A percentile compares a stretch with the other conserved stretches of the same genome.
phyloP scores from a whole-genome alignment of 2,113 vertebrate genomes.

The Periophthalmus modestus region DNA sequence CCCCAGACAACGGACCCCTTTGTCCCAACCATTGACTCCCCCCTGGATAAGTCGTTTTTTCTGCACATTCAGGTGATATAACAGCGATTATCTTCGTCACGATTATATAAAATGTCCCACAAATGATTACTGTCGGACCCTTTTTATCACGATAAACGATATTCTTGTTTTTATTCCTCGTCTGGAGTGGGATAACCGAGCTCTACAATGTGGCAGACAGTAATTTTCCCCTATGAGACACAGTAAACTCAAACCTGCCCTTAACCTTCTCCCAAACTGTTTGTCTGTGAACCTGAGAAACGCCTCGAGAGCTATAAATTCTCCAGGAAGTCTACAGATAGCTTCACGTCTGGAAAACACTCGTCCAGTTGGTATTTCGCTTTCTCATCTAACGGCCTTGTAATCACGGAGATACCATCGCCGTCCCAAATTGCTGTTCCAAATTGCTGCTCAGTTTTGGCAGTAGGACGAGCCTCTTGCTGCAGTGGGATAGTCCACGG shows the following conservation, averaged over 20 bases:
- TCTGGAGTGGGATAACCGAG: background rate
- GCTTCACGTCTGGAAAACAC: constrained; percentile 21
- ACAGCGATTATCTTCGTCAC: too few relatives aligned
- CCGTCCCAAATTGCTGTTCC: constrained; percentile 12
- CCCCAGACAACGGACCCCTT: too few relatives aligned
- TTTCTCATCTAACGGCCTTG: constrained; percentile 38
- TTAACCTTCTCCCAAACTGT: constrained; percentile 28
- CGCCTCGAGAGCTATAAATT: constrained; percentile 57
- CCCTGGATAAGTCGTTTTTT: too few relatives aligned
- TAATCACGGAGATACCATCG: constrained; percentile 35
- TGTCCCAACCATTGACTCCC: too few relatives aligned
- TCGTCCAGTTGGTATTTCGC: constrained; percentile 25
- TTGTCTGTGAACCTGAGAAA: constrained; percentile 53
- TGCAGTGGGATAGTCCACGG: constrained; percentile 35
- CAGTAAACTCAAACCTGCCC: background rate
- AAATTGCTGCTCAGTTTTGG: constrained; percentile 26
- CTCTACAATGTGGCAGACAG: background rate
- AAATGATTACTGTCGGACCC: too few relatives aligned
- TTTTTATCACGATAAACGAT: too few relatives aligned
- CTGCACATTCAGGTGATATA: too few relatives aligned
- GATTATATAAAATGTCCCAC: too few relatives aligned
- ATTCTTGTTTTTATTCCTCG: too few relatives aligned
- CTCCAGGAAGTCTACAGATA: constrained; percentile 56
- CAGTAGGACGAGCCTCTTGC: constrained; percentile 17
- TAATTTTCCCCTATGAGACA: background rate